phyloP scores from a whole-genome alignment of 2,113 vertebrate species.

The Zeus faber region DNA sequence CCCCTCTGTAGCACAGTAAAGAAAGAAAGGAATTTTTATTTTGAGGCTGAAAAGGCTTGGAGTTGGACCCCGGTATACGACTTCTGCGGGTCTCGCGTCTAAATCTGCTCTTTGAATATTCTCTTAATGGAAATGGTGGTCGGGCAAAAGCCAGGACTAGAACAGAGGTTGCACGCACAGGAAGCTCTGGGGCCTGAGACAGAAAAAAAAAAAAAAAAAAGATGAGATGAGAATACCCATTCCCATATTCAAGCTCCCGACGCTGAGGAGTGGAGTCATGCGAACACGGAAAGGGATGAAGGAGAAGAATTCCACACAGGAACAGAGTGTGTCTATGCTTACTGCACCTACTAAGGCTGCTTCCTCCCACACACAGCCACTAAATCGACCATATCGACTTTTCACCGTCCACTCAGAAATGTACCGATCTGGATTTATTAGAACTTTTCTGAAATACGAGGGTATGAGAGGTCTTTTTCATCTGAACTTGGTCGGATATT shows the following conservation, averaged over 20 bases:
- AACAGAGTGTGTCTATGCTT: slow-evolving; percentile 39
- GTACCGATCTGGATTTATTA: no score
- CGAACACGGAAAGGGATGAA: slow-evolving; percentile 28
- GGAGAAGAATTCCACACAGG: slow-evolving; percentile 27
- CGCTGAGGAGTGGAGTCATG: slow-evolving; percentile 39
- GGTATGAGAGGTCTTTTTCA: no score
- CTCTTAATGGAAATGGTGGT: slow-evolving; percentile 62
- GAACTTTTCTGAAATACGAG: no score
- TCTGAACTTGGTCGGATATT: no score
- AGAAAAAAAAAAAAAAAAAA: slow-evolving; percentile 28
- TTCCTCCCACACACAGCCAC: no score
- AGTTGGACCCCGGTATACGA: slow-evolving; percentile 49
- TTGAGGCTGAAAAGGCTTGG: slow-evolving; percentile 55
- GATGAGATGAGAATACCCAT: slow-evolving; percentile 33
- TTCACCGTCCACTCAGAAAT: no score
- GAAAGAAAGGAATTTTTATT: slow-evolving; percentile 67
- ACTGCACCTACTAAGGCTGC: no score
- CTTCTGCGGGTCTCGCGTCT: slow-evolving; percentile 61
- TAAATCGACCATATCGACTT: no score
- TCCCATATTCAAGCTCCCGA: slow-evolving; percentile 38
- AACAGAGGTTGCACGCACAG: no score
- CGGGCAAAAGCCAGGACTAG: no score
- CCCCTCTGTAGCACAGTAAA: slow-evolving; percentile 41
- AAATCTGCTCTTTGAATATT: slow-evolving; percentile 57
- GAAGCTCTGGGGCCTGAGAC: no score